Percentiles rank a stretch among this genome's conserved stretches.
Conservation (phyloP, 2,113 vertebrate genomes). For the Hydropotes inermis region DNA sequence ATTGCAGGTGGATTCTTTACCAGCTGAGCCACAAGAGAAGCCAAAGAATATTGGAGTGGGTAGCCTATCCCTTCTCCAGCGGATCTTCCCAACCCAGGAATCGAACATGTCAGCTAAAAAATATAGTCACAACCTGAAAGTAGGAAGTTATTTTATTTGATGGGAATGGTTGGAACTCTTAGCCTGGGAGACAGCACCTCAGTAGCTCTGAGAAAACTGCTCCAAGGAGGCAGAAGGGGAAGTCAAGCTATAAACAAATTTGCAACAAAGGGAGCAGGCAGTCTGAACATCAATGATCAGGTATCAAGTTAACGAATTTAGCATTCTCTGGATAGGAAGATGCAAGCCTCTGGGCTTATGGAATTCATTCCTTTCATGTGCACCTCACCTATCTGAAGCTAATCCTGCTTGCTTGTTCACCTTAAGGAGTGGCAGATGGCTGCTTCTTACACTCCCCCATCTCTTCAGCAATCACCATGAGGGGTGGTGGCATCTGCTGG, state of each 20-base stretch:
- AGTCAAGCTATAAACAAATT: neutral
- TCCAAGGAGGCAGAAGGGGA: neutral
- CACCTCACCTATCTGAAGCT: neutral
- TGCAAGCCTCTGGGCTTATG: neutral
- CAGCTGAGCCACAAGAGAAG: neutral
- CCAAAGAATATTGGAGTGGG: rapidly evolving
- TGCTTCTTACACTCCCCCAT: neutral
- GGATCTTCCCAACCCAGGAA: neutral
- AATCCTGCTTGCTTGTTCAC: neutral
- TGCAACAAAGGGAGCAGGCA: neutral
- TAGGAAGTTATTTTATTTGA: neutral
- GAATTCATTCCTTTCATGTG: neutral
- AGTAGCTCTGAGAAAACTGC: neutral
- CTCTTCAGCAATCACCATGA: neutral
- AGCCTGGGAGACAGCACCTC: neutral
- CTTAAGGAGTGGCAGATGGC: neutral
- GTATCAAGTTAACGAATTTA: neutral
- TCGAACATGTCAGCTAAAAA: neutral
- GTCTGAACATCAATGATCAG: neutral
- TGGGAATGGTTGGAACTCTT: neutral
- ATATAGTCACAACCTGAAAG: neutral
- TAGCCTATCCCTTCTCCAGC: neutral
- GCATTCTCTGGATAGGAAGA: neutral
- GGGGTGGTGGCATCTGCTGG: neutral
- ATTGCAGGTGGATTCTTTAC: too few relatives aligned